Conservation (phyloP, 2,797 vertebrate genomes). For the Decapterus maruadsi region DNA sequence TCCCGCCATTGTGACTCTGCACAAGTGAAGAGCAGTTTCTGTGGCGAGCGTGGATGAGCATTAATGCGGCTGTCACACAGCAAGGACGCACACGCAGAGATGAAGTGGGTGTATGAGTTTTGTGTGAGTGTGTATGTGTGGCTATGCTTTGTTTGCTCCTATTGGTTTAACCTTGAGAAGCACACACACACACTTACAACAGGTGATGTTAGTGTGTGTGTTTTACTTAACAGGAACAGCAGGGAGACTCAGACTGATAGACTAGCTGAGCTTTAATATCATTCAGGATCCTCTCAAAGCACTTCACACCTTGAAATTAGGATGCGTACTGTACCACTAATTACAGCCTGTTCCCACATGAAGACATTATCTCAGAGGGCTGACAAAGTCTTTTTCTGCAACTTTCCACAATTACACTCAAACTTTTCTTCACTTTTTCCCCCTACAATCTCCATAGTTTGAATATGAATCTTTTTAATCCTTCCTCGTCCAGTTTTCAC, state of each 20-base stretch:
- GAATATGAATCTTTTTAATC: background rate
- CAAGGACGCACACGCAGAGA: constrained; percentile 41
- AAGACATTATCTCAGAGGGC: constrained; percentile 9
- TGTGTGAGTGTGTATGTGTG: background rate
- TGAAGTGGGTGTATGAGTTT: background rate
- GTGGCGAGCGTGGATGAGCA: constrained; percentile 19
- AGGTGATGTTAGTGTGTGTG: constrained; percentile 24
- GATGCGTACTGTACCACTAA: background rate
- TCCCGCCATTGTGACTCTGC: constrained; percentile 2
- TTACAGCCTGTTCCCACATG: constrained; percentile 8
- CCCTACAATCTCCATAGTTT: background rate
- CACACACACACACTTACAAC: constrained; percentile 33
- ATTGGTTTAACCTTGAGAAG: constrained; percentile 73
- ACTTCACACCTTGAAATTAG: constrained; percentile 34
- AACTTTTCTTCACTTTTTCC: background rate
- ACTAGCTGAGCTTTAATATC: constrained; percentile 20
- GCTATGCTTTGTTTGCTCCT: constrained; percentile 26
- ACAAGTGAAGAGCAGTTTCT: constrained; percentile 9
- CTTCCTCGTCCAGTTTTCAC: background rate
- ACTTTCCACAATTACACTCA: background rate
- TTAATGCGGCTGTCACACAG: constrained; percentile 40
- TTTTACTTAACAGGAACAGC: constrained; percentile 39
- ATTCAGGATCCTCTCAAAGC: background rate
- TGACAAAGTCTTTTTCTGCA: background rate
- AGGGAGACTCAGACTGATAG: constrained; percentile 9